Evolutionary conservation across 92 coral and sea anemone species (phyloP), one percentile per base, ranked within the genome.

Genomic region (Paramuricea clavata): DNA sequence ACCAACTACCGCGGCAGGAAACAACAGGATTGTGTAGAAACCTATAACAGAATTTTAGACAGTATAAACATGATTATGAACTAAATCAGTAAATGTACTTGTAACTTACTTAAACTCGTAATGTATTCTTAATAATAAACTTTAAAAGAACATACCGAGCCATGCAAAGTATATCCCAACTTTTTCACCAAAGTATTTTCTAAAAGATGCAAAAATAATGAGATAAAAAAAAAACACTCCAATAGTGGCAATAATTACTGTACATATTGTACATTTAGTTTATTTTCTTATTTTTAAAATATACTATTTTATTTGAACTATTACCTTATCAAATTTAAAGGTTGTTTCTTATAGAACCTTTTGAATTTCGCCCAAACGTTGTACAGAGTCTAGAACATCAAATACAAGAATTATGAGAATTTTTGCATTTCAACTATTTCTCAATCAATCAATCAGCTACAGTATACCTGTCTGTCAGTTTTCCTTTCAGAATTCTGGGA

Each of bases 81-180:
- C 49, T 2, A 74, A 34, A 3, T 28, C 11, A n/a, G n/a, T n/a
- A n/a, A n/a, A n/a, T n/a, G n/a, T n/a, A n/a, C n/a, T n/a, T n/a
- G n/a, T n/a, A n/a, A n/a, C n/a, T n/a, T n/a, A n/a, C n/a, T n/a
- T n/a, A n/a, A n/a, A n/a, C n/a, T n/a, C n/a, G n/a, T n/a, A n/a
- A n/a, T n/a, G n/a, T n/a, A n/a, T n/a, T n/a, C n/a, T n/a, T n/a
- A n/a, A n/a, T n/a, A n/a, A 3, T 43, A 11, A 3, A 39, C 28
- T 7, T 22, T n/a, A 42, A 6, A 6, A 26, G 6, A 10, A 67
- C 93, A 68, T 79, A 94, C 98, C 99, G 31, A 96, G 92, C 99
- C 99, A 96, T 8, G 99, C 99, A 91, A 96, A 96, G 78, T 96
- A 96, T 22, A 96, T 90, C 41, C 99, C 99, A 89, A 96, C 91